These are phyloP conservation scores for Lepidothrix coronata DNA, from an alignment of 2,113 vertebrate species.

Conservation along the genomic window DNA sequence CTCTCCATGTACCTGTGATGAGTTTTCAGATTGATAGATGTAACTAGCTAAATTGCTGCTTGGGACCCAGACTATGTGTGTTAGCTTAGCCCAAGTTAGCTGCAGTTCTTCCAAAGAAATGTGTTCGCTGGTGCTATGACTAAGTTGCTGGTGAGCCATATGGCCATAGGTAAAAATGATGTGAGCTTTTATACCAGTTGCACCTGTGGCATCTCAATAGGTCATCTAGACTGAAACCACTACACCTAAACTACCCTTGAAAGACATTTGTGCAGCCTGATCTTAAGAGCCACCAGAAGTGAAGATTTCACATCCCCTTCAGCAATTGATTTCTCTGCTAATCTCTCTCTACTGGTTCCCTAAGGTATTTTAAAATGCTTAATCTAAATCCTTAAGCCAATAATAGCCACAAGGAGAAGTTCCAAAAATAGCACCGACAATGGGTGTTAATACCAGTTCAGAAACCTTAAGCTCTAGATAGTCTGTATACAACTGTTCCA, in stretches of 20 bases:
- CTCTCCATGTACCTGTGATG: background rate
- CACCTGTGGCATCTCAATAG: background rate
- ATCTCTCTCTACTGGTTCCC: background rate
- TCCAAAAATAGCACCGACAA: background rate
- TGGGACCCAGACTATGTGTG: background rate
- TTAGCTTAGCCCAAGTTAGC: background rate
- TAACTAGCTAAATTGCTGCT: background rate
- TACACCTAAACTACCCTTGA: background rate
- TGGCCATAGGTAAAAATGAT: background rate
- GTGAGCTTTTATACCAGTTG: background rate
- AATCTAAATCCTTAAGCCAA: conserved; percentile 22
- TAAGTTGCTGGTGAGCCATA: background rate
- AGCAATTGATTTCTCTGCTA: conserved; percentile 9
- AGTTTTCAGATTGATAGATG: background rate
- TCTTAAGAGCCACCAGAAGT: background rate
- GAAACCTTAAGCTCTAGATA: background rate
- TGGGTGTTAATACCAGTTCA: background rate
- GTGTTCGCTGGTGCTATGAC: background rate
- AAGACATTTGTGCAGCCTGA: background rate
- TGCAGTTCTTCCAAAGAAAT: background rate
- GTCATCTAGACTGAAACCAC: background rate
- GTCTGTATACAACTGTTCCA: background rate
- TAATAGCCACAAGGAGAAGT: conserved; percentile 17
- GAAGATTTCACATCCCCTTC: background rate
- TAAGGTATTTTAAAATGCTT: conserved; percentile 23